Base-by-base conservation (phyloP, 2,797 vertebrate genomes). In the Cryptoprocta ferox region DNA sequence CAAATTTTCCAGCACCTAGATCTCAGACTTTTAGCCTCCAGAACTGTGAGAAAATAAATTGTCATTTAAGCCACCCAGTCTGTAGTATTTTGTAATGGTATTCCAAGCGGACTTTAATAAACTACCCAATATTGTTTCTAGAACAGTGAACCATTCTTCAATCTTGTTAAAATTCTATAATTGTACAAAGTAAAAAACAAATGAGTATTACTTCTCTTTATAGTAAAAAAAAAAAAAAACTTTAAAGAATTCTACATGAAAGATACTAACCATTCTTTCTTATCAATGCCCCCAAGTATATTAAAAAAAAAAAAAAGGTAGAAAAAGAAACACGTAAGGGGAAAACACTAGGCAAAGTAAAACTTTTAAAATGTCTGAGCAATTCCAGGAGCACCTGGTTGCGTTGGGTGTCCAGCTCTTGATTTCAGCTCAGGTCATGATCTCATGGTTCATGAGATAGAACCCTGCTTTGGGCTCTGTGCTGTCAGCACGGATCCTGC, bases 321-420 rank as follows among this genome's bases (percentile, higher is more conserved):
- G 59, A 87, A 87, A 16, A 94, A 26, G 56, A 97, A 92, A 83
- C 35, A 71, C 24, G 66, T 83, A 78, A 65, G 12, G 86, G 53
- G 76, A 87, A 91, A 86, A 94, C 9, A 87, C 1, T 45, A 92
- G 24, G 50, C 61, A 86, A 92, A 71, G 30, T 19, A 50, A 65
- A 89, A 13, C 30, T 78, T 95, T 96, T 82, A 42, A 92, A 92
- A 92, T 78, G 48, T 89, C 88, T 89, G 48, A 97, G 37, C 61
- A 94, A 73, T 71, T 88, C n/a, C 76, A 53, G 28, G 61, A 11
- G 61, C 8, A 11, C 5, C 61, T 30, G 26, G 18, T 21, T 21
- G 53, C 18, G 53, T 19, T 48, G 48, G 48, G 48, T 13, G 7
- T 16, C 53, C 19, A 15, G 53, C 53, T 56, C 53, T 56, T 56